Evolutionary conservation across 2,888 invertebrate species (phyloP).

Genomic region (Andrena chrysosceles): DNA sequence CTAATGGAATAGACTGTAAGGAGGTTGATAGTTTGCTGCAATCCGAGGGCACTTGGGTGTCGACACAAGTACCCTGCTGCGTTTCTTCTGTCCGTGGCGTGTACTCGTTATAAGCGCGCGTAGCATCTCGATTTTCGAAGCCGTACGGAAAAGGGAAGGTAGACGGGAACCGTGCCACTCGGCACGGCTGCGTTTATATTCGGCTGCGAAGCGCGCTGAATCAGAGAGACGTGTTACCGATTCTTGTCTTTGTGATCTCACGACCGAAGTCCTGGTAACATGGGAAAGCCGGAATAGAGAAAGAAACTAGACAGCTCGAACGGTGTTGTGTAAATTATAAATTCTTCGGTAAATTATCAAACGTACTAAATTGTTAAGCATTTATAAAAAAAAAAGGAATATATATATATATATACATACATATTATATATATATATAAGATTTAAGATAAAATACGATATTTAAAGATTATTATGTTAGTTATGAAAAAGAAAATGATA

Average conservation of each 20-base stretch:
- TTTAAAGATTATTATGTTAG: constrained; percentile 70
- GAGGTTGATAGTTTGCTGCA: no score
- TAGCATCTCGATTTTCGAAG: constrained; percentile 32
- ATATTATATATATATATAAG: constrained; percentile 53
- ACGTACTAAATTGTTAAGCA: constrained; percentile 75
- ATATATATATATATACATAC: constrained; percentile 49
- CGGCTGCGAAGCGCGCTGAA: not conserved
- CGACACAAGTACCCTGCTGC: not conserved
- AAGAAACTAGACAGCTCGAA: constrained; percentile 44
- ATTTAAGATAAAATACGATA: constrained; percentile 65
- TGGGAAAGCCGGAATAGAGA: constrained; percentile 12
- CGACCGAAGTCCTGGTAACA: constrained; percentile 50
- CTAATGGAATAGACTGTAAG: no score
- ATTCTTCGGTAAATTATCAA: constrained; percentile 64
- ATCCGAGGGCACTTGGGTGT: no score
- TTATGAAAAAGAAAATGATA: constrained; percentile 66
- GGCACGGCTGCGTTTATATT: constrained; percentile 25
- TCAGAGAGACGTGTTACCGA: constrained; percentile 1
- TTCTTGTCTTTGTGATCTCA: constrained; percentile 72
- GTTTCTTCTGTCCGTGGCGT: not conserved
- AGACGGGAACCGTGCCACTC: not conserved
- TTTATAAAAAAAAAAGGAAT: constrained; percentile 69
- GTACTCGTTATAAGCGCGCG: not conserved
- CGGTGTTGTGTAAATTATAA: constrained; percentile 62
- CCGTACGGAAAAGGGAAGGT: constrained; percentile 13